These are phyloP conservation scores for Hippopotamus amphibius DNA, from an alignment of 2,113 vertebrate species.

Conservation along the genomic window DNA sequence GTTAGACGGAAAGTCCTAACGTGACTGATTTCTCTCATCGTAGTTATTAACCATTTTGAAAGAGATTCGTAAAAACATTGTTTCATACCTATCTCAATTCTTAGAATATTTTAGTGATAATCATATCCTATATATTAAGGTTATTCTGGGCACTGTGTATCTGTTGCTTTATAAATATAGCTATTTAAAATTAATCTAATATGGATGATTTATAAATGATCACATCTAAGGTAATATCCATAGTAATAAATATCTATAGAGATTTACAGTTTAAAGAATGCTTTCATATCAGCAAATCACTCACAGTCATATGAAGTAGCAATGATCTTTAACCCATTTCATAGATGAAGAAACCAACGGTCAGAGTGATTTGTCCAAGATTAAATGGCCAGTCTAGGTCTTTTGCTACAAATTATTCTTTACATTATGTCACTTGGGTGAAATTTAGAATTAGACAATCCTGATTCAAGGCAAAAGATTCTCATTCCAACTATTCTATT, in stretches of 20 bases:
- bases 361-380: background rate
- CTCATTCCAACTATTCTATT: background rate
- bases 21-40: background rate
- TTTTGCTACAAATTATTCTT: background rate
- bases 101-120: background rate
- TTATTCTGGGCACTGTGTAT: background rate
- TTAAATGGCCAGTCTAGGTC: background rate
- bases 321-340: background rate
- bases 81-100: background rate
- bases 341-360: background rate
- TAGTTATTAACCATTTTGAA: conserved; percentile 50
- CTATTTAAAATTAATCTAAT: background rate
- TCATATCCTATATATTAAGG: background rate
- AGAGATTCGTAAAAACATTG: background rate
- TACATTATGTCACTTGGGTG: background rate
- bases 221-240: background rate
- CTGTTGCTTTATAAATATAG: background rate
- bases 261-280: background rate
- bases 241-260: background rate
- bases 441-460: background rate
- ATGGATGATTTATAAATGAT: background rate
- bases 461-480: background rate
- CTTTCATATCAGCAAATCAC: background rate
- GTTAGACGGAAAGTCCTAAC: background rate
- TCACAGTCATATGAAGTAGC: background rate